Conservation (phyloP, 2,888 invertebrate genomes). For the Pammene fasciana region DNA sequence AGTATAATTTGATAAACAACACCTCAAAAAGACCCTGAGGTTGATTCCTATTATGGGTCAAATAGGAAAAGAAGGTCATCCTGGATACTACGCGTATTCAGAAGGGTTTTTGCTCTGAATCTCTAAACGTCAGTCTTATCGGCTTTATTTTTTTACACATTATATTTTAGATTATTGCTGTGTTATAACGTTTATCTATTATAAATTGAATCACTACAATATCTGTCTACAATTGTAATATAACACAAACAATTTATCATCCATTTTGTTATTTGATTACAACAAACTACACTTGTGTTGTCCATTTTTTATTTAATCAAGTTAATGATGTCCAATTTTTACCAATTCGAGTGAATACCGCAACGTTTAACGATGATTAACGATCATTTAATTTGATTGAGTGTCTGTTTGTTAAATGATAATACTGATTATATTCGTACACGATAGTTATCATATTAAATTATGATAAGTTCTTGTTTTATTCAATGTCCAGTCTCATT, state of each 20-base stretch:
- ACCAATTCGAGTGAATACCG: slow-evolving; percentile 60
- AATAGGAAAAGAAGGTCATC: no score
- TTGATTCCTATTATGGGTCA: no score
- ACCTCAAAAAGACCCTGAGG: no score
- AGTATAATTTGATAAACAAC: no score
- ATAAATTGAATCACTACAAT: background rate
- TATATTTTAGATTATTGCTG: no score
- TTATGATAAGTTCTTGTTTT: no score
- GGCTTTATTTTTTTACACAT: no score
- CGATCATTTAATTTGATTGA: slow-evolving; percentile 66
- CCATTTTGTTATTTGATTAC: slow-evolving; percentile 24
- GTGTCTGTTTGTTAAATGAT: slow-evolving; percentile 22
- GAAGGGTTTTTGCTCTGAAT: no score
- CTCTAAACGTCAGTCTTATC: no score
- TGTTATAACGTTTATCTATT: no score
- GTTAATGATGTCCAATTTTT: slow-evolving; percentile 65
- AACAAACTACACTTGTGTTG: slow-evolving; percentile 14
- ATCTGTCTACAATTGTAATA: slow-evolving; percentile 1
- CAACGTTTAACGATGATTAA: slow-evolving; percentile 60
- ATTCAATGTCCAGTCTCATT: no score
- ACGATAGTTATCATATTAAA: background rate
- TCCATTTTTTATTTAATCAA: slow-evolving; percentile 41
- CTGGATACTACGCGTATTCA: no score
- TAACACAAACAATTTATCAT: slow-evolving; percentile 20
- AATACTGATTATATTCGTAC: background rate